Evolutionary conservation across 2,113 vertebrate species (phyloP).

Genomic region (Kryptolebias marmoratus): DNA sequence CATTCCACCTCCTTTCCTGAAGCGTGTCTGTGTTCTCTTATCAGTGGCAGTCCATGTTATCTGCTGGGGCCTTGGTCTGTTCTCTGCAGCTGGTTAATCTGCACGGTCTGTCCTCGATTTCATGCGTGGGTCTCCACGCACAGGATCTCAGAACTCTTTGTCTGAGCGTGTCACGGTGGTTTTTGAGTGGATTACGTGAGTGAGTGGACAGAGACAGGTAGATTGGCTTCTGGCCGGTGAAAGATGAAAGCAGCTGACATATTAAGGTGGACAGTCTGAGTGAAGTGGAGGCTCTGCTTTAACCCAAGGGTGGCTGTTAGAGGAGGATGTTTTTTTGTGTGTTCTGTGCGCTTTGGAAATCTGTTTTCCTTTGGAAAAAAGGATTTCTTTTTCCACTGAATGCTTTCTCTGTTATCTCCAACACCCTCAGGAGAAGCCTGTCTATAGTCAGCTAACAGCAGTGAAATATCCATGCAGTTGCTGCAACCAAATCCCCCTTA

Average conservation of each 20-base stretch:
- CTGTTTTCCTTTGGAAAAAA: conserved; percentile 32
- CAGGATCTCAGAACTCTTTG: conserved; percentile 25
- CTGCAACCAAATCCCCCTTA: conserved; percentile 63
- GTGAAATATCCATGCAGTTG: conserved; percentile 61
- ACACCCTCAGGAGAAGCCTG: conserved; percentile 46
- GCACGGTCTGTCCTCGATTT: conserved; percentile 35
- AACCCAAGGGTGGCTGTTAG: conserved; percentile 35
- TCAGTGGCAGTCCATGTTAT: conserved; percentile 38
- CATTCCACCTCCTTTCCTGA: conserved; percentile 24
- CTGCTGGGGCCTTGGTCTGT: conserved; percentile 24
- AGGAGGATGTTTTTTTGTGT: conserved; percentile 48
- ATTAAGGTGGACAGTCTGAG: conserved; percentile 44
- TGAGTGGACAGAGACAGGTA: conserved; percentile 16
- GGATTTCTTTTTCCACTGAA: conserved; percentile 40
- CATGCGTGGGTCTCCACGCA: conserved; percentile 8
- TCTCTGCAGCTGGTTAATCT: conserved; percentile 21
- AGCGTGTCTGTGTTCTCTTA: conserved; percentile 45
- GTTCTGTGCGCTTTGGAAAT: conserved; percentile 39
- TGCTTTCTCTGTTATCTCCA: conserved; percentile 40
- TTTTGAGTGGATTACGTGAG: conserved; percentile 46
- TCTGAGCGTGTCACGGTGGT: conserved; percentile 12
- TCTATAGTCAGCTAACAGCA: conserved; percentile 55
- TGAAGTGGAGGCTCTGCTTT: conserved; percentile 33
- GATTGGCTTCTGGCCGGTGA: conserved; percentile 33
- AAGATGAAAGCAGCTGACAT: conserved; percentile 49